Base-by-base conservation (phyloP, 2,797 vertebrate genomes). In the Sardinella longiceps region DNA sequence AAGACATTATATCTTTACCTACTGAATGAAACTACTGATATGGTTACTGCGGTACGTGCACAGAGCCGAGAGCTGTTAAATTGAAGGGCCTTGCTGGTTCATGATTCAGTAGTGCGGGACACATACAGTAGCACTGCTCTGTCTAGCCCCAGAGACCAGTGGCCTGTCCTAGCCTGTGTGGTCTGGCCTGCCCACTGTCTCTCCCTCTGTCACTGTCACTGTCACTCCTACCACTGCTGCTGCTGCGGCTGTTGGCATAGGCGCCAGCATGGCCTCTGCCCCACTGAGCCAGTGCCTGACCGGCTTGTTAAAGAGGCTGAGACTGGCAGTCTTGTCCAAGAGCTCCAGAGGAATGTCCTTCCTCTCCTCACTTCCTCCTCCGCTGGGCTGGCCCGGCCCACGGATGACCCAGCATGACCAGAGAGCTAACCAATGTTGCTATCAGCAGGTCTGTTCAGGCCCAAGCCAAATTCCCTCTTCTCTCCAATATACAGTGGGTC, bases 311-410 rank as follows among this genome's bases (percentile, higher is more conserved):
- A 74, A 74, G 66, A 74, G 30, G 14, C 66, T 37, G 14, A 18
- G 30, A 33, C 66, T 74, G 66, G 14, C 12, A 39, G 66, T 30
- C 30, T 37, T 3, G 30, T 74, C 66, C 66, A 74, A 74, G 66
- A 74, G 66, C 66, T 74, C 66, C 66, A 18, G 66, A 74, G 66
- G 66, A 74, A 74, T 28, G 66, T 74, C 66, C 66, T 14, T 74
- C 66, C 63, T 70, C 63, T 30, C 12, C 66, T 74, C 66, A 74
- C 66, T 74, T 74, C 66, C 66, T 37, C 66, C 66, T 74, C 66
- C 66, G 18, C 66, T 18, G 66, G n/a, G n/a, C n/a, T n/a, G n/a
- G n/a, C n/a, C n/a, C n/a, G n/a, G 66, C 66, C 66, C 30, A 74
- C 14, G 37, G 66, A 37, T 74, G 66, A 74, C 66, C 66, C 66